These are phyloP conservation scores for Patella depressa DNA, from an alignment of 2,888 invertebrate species.

Conservation along the genomic window DNA sequence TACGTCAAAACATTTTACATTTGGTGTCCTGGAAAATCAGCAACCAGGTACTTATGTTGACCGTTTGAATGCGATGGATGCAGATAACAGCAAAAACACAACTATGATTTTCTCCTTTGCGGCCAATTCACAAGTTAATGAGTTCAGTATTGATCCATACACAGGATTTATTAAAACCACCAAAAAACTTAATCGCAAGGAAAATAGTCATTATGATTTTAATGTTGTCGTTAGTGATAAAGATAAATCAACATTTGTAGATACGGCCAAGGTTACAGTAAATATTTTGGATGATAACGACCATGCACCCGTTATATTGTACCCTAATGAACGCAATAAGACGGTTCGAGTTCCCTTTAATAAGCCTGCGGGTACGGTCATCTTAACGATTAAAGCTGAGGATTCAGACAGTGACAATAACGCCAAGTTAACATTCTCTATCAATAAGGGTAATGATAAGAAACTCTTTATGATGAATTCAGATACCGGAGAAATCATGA, in stretches of 20 bases:
- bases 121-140: slow-evolving; percentile 13
- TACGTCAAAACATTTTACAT: slow-evolving; percentile 30
- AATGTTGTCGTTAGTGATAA: slow-evolving; percentile 40
- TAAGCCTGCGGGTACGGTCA: slow-evolving; percentile 41
- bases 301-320: slow-evolving; percentile 50
- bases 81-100: slow-evolving; percentile 26
- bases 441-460: slow-evolving; percentile 69
- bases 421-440: slow-evolving; percentile 48
- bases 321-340: slow-evolving; percentile 46
- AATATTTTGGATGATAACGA: slow-evolving; percentile 52
- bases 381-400: slow-evolving; percentile 41
- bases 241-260: slow-evolving; percentile 30
- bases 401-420: slow-evolving; percentile 54
- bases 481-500: slow-evolving; percentile 69
- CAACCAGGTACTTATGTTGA: slow-evolving; percentile 32
- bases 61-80: slow-evolving; percentile 34
- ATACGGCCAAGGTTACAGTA: slow-evolving; percentile 45
- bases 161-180: slow-evolving; percentile 38
- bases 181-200: slow-evolving; percentile 33
- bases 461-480: slow-evolving; percentile 71
- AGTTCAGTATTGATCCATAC: slow-evolving; percentile 34
- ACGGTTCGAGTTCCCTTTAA: slow-evolving; percentile 43
- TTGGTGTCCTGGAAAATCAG: slow-evolving; percentile 33
- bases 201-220: slow-evolving; percentile 29
- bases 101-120: slow-evolving; percentile 17